A percentile compares a stretch with the other conserved stretches of the same genome.
phyloP scores from a whole-genome alignment of 2,888 invertebrate species.

The Azorinus chamasolen region DNA sequence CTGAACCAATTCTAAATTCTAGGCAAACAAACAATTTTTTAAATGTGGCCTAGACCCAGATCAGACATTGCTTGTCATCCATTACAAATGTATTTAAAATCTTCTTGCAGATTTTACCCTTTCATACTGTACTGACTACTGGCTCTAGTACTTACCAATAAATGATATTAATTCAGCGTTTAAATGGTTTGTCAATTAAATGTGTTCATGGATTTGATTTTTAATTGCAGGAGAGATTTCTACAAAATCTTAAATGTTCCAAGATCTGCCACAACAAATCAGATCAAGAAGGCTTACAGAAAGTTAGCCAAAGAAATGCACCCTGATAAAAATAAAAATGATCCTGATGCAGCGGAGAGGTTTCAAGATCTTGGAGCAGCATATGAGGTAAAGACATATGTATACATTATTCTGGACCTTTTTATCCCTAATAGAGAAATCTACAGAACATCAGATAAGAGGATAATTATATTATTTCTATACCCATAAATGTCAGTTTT shows the following conservation, averaged over 20 bases:
- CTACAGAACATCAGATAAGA: background rate
- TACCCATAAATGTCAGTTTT: too few relatives aligned
- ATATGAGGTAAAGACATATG: slow-evolving; percentile 91
- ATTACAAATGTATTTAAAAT: too few relatives aligned
- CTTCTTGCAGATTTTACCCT: too few relatives aligned
- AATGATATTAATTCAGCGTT: too few relatives aligned
- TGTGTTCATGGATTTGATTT: background rate
- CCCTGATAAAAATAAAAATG: slow-evolving; percentile 98
- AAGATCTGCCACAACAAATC: slow-evolving; percentile 94
- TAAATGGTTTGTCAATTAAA: too few relatives aligned
- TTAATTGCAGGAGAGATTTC: slow-evolving; percentile 93
- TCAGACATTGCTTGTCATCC: too few relatives aligned
- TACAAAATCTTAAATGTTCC: slow-evolving; percentile 96
- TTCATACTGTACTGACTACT: too few relatives aligned
- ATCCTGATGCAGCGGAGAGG: slow-evolving; percentile 96
- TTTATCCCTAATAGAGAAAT: background rate
- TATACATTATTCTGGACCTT: background rate
- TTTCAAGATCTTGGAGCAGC: slow-evolving; percentile 98
- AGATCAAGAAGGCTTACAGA: slow-evolving; percentile 99
- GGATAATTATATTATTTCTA: too few relatives aligned
- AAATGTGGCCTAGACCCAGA: too few relatives aligned
- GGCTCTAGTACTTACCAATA: too few relatives aligned
- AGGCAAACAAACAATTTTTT: too few relatives aligned
- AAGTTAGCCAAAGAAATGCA: slow-evolving; percentile 98
- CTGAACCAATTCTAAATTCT: too few relatives aligned